phyloP scores from a whole-genome alignment of 37 sponge, comb jelly and placozoan species.

The Cladorhizidae sp. region DNA sequence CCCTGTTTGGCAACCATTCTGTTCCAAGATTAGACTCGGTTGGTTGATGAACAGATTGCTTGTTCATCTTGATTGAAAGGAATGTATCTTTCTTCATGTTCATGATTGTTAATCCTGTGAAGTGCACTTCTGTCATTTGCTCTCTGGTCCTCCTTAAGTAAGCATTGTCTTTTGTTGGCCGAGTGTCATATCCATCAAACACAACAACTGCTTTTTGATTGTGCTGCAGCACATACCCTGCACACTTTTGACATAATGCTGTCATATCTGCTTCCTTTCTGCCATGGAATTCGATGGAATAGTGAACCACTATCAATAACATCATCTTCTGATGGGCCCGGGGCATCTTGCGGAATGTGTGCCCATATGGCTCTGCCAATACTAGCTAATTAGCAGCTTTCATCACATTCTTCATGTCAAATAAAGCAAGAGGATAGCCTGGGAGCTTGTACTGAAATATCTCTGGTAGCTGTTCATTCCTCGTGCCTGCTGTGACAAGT shows the following conservation, averaged over 20 bases:
- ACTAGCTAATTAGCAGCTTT: no score
- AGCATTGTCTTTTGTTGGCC: neutral
- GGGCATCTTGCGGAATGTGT: neutral
- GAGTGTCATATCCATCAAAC: no score
- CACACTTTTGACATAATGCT: neutral
- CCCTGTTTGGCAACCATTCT: neutral
- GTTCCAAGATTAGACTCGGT: neutral
- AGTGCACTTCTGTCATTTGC: neutral
- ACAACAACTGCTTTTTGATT: no score
- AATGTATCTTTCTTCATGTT: no score
- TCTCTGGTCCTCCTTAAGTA: slow-evolving; percentile 1
- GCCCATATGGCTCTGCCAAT: no score
- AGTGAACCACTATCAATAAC: slow-evolving; percentile 4
- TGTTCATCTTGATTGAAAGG: neutral
- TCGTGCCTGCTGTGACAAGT: no score
- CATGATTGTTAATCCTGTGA: neutral
- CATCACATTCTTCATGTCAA: no score
- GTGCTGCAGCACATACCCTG: neutral
- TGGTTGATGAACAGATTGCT: neutral
- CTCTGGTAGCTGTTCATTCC: no score
- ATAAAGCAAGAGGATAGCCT: no score
- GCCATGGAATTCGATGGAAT: slow-evolving; percentile 7
- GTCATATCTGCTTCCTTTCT: slow-evolving; percentile 2
- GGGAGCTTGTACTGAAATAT: no score
- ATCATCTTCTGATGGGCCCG: slow-evolving; percentile 7